Evolutionary conservation across 2,888 invertebrate species (phyloP).

Genomic region (Idaea biselata): DNA sequence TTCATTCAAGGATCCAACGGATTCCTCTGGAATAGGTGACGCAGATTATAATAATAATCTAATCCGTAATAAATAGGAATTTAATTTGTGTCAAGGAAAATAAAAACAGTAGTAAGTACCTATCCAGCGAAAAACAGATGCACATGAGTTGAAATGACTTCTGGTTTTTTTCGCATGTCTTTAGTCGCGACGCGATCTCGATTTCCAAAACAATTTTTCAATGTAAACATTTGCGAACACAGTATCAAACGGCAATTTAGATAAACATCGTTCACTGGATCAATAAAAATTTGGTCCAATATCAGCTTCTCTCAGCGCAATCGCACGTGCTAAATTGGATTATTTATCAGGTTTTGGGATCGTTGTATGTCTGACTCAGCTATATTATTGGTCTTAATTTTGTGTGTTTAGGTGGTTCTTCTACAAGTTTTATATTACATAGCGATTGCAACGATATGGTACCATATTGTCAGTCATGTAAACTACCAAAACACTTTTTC

Average conservation of each 20-base stretch:
- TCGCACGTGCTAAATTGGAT: constrained; percentile 17
- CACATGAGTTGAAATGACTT: not conserved
- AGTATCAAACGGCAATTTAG: constrained; percentile 29
- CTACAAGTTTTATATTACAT: not conserved
- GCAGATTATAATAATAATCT: too few relatives aligned
- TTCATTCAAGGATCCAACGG: too few relatives aligned
- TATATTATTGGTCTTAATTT: constrained; percentile 5
- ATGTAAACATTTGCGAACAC: constrained; percentile 27
- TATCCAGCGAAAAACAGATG: too few relatives aligned
- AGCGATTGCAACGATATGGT: not conserved
- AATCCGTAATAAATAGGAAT: too few relatives aligned
- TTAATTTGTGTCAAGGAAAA: too few relatives aligned
- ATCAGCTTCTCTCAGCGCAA: constrained; percentile 7
- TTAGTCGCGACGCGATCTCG: not conserved
- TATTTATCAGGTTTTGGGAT: constrained; percentile 11
- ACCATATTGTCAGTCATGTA: not conserved
- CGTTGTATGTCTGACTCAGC: not conserved
- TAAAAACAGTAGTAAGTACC: too few relatives aligned
- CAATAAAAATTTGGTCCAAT: constrained; percentile 18
- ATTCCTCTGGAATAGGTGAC: too few relatives aligned
- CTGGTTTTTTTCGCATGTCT: not conserved
- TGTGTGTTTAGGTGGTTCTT: not conserved
- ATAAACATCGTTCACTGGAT: constrained; percentile 22
- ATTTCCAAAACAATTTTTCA: constrained; percentile 10
- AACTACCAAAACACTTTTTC: not conserved